A percentile compares a stretch with the other conserved stretches of the same genome.
These are phyloP conservation scores for Pelusios castaneus DNA, from an alignment of 2,113 vertebrate species.

Conservation along the genomic window DNA sequence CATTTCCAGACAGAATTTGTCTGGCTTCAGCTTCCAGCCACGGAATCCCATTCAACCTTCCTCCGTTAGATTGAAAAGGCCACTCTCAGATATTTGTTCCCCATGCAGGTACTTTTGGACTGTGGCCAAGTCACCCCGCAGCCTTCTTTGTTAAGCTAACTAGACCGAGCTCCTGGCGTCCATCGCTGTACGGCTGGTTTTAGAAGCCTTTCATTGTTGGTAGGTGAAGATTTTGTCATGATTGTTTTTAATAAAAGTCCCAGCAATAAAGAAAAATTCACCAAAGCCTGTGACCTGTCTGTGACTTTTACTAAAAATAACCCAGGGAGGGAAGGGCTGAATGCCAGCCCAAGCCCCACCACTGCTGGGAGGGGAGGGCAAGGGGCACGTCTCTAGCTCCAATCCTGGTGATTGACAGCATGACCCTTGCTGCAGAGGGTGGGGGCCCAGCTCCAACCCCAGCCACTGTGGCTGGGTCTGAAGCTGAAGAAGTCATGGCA, in stretches of 20 bases:
- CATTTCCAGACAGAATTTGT: too few species aligned
- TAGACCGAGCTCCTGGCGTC: not conserved
- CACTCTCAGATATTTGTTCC: not conserved
- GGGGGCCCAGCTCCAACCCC: too few species aligned
- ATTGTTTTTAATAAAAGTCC: not conserved
- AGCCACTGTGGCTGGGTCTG: not conserved
- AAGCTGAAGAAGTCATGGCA: not conserved
- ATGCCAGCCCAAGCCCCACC: not conserved
- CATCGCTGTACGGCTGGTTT: not conserved
- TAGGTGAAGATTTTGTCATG: not conserved
- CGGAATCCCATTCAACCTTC: not conserved
- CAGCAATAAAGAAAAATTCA: not conserved
- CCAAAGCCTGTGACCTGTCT: not conserved
- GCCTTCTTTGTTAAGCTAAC: not conserved
- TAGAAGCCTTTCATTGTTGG: not conserved
- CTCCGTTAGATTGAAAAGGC: too few species aligned
- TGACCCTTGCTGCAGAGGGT: too few species aligned
- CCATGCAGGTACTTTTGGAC: too few species aligned
- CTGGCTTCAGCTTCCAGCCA: not conserved
- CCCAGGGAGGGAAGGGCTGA: accelerated
- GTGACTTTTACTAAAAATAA: not conserved
- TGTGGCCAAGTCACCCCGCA: not conserved
- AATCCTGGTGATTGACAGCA: too few species aligned
- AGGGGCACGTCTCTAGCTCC: not conserved
- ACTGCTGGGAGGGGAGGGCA: accelerated